Evolutionary conservation across 2,797 vertebrate genomes (phyloP).

Genomic region (Eulemur rubriventer): DNA sequence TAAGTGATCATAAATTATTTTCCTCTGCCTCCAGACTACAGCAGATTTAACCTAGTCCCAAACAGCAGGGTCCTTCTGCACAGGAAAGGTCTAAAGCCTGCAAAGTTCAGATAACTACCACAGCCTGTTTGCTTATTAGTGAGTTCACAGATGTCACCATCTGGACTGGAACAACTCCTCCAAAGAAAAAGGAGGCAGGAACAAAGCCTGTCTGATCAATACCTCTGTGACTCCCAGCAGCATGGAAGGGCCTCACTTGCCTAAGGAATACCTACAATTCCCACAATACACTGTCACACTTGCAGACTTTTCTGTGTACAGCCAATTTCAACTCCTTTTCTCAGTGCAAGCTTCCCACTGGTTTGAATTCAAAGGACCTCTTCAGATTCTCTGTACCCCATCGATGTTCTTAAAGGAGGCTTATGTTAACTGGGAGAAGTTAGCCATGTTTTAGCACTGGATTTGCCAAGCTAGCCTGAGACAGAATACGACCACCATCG

Average conservation of each 20-base stretch:
- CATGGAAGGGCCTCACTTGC: background rate
- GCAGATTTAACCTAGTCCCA: conserved; percentile 18
- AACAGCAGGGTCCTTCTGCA: conserved; percentile 21
- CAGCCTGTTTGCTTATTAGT: conserved; percentile 35
- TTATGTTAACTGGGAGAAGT: background rate
- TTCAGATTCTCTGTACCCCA: background rate
- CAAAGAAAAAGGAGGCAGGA: background rate
- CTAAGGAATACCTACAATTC: background rate
- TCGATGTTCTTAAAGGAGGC: background rate
- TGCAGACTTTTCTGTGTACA: background rate
- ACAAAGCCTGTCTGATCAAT: conserved; percentile 38
- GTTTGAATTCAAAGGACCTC: conserved; percentile 24
- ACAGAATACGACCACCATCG: background rate
- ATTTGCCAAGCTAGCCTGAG: background rate
- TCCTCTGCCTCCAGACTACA: background rate
- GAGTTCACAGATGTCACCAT: conserved; percentile 3
- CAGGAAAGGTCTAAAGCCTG: background rate
- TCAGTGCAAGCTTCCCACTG: background rate
- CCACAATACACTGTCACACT: background rate
- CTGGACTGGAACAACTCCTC: background rate
- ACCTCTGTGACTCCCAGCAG: background rate
- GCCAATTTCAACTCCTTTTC: conserved; percentile 11
- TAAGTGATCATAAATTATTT: background rate
- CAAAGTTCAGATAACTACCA: background rate
- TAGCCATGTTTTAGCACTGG: background rate